These are phyloP conservation scores for Phallusia fumigata DNA, from an alignment of 23 tunicate species.

Conservation along the genomic window DNA sequence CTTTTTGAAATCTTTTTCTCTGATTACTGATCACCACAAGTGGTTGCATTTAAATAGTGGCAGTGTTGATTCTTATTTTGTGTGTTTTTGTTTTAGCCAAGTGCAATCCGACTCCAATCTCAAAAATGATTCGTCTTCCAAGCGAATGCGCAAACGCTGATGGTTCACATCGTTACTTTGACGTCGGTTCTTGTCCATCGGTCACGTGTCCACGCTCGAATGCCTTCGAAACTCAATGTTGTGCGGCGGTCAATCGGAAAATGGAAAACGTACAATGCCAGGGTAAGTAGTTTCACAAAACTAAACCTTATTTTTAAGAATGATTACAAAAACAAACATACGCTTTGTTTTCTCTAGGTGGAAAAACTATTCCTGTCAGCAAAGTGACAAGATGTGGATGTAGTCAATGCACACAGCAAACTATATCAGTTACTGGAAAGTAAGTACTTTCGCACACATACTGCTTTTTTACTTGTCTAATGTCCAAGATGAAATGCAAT, in stretches of 20 bases:
- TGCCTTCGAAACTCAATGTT: conserved; percentile 34
- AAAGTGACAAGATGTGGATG: conserved; percentile 70
- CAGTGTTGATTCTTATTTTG: no score
- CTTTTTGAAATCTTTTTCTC: no score
- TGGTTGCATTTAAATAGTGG: no score
- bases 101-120: conserved; percentile 40
- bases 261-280: conserved; percentile 35
- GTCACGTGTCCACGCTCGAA: conserved; percentile 46
- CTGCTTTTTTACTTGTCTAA: no score
- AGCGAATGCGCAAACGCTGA: conserved; percentile 18
- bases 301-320: not conserved
- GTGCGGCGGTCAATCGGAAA: conserved; percentile 36
- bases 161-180: conserved; percentile 18
- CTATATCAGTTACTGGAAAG: conserved; percentile 64
- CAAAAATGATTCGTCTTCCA: conserved; percentile 43
- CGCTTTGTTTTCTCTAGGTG: conserved; percentile 3
- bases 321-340: not conserved
- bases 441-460: conserved; percentile 5
- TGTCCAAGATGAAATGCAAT: no score
- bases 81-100: conserved; percentile 22
- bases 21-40: no score
- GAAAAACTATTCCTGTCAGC: conserved; percentile 27
- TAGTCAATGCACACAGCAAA: conserved; percentile 45
- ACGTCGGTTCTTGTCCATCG: conserved; percentile 76
- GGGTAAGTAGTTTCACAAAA: conserved; percentile 13